A percentile compares a stretch with the other conserved stretches of the same genome.
Conservation (phyloP, 2,888 invertebrate species). For the Idaea aversata region DNA sequence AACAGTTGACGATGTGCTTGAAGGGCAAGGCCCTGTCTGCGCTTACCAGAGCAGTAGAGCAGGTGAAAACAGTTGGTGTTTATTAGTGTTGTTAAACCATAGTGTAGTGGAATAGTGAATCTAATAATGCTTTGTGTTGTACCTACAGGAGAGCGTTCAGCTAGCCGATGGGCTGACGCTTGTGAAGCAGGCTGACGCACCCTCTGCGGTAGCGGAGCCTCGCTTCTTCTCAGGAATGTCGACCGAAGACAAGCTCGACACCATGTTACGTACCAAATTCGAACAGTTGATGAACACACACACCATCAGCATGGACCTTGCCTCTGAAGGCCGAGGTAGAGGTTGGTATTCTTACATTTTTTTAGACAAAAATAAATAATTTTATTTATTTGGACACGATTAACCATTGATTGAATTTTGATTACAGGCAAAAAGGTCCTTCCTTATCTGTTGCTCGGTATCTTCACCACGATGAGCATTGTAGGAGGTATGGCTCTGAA, state of each 20-base stretch:
- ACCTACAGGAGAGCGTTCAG: slow-evolving; percentile 78
- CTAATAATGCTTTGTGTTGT: slow-evolving; percentile 55
- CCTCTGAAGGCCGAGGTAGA: slow-evolving; percentile 75
- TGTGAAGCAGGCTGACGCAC: slow-evolving; percentile 80
- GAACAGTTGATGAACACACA: slow-evolving; percentile 83
- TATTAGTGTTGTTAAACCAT: slow-evolving; percentile 18
- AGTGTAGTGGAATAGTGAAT: slow-evolving; percentile 42
- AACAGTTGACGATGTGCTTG: slow-evolving; percentile 81
- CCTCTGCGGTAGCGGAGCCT: slow-evolving; percentile 77
- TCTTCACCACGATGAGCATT: slow-evolving; percentile 83
- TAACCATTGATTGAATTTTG: slow-evolving; percentile 13
- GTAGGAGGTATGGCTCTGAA: slow-evolving; percentile 86
- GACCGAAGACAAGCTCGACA: slow-evolving; percentile 78
- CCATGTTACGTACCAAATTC: slow-evolving; percentile 75
- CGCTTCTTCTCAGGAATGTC: slow-evolving; percentile 79
- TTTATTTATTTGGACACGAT: slow-evolving; percentile 6
- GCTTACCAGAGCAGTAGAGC: slow-evolving; percentile 80
- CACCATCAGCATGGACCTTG: slow-evolving; percentile 82
- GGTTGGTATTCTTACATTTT: slow-evolving; percentile 43
- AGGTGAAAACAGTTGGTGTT: slow-evolving; percentile 59
- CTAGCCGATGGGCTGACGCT: slow-evolving; percentile 81
- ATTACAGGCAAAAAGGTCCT: slow-evolving; percentile 77
- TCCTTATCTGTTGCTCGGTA: slow-evolving; percentile 81
- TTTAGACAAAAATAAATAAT: slow-evolving; percentile 1
- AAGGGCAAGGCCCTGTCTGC: slow-evolving; percentile 82